Base-by-base conservation (phyloP, 2,113 vertebrate species). In the Eulemur macaco region DNA sequence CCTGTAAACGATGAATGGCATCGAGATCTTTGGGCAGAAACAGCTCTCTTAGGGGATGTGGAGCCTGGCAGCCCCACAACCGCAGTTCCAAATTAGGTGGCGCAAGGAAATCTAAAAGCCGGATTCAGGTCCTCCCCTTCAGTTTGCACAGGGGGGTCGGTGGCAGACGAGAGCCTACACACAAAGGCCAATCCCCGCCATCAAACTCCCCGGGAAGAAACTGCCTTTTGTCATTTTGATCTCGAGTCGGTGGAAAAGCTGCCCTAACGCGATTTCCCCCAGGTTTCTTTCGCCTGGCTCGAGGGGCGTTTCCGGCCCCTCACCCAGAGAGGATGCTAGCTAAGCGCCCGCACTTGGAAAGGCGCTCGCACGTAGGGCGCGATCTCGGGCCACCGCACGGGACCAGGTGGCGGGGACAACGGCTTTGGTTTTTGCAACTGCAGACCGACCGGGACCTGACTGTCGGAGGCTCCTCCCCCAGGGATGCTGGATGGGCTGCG, bases 401-500 rank as follows among this genome's bases (percentile, higher is more conserved):
- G 60, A 52, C 47, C 27, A 1, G 13, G 71, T 10, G 23, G 73
- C 50, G 6, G 63, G 64, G 58, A 45, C n/a, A 0, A 10, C 20
- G 14, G 80, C 80, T 82, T 18, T 8, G 85, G 5, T 29, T 76
- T 77, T 56, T 3, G 56, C 1, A 0, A 18, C 37, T 10, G 58
- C 21, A 42, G 42, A 39, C 45, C 4, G 20, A 2, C 17, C 18
- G 25, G 50, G 66, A 18, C 37, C 9, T 0, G 74, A 6, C 45
- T 0, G 29, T 12, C 1, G 54, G 42, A 84, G n/a, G 80, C 52
- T 50, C 73, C 71, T n/a, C 34, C 78, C 31, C 9, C 39, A 18
- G 68, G 63, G 58, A 93, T 95, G 96, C 76, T 93, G 86, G 42
- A 34, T 52, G 31, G 20, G 64, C 52, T 94, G 45, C 58, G 73